Conservation (phyloP, 1,140 invertebrate species). For the Trichogramma pretiosum region DNA sequence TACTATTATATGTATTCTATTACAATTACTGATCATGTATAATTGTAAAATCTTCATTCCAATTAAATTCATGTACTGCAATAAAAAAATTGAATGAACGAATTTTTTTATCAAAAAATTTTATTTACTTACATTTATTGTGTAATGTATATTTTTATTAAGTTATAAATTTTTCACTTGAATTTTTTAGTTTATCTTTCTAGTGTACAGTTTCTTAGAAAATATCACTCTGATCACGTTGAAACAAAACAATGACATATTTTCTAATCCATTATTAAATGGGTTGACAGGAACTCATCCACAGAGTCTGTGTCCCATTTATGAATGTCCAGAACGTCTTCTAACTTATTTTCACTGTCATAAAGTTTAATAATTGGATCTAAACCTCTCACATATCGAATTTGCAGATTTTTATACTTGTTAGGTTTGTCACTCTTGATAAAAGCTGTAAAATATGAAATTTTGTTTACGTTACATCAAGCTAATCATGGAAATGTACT, state of each 20-base stretch:
- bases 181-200: too few relatives aligned
- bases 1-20: too few relatives aligned
- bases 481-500: background rate
- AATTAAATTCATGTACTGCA: constrained; percentile 19
- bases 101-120: constrained; percentile 11
- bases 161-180: background rate
- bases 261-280: constrained; percentile 52
- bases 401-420: constrained; percentile 80
- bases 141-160: constrained; percentile 7
- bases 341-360: constrained; percentile 70
- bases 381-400: constrained; percentile 81
- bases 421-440: constrained; percentile 78
- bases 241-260: constrained; percentile 8
- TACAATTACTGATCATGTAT: constrained; percentile 6
- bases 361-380: constrained; percentile 88
- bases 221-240: too few relatives aligned
- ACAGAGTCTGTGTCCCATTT: constrained; percentile 96
- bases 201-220: too few relatives aligned
- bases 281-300: constrained; percentile 84
- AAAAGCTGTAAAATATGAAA: constrained; percentile 57
- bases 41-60: constrained; percentile 24
- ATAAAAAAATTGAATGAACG: constrained; percentile 16
- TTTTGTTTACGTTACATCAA: background rate
- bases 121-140: constrained; percentile 9
- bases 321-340: constrained; percentile 84